These are phyloP conservation scores for Paradoxurus hermaphroditus DNA, from an alignment of 2,113 vertebrate species.

Conservation along the genomic window DNA sequence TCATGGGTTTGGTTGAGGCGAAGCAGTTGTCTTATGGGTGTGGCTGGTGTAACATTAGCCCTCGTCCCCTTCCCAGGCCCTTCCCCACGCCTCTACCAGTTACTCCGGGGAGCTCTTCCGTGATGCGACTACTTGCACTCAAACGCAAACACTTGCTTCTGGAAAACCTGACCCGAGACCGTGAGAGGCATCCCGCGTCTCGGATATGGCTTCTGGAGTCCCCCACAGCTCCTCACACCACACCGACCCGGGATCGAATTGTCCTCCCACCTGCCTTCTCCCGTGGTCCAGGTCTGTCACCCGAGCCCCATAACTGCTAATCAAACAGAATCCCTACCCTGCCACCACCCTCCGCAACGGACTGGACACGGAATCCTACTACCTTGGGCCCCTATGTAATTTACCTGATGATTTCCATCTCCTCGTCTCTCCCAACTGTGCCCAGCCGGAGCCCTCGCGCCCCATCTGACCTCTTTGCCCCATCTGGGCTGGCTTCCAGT, in stretches of 20 bases:
- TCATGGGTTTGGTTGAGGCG: not conserved
- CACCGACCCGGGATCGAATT: not conserved
- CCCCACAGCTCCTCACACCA: not conserved
- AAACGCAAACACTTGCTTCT: not conserved
- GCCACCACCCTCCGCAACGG: not conserved
- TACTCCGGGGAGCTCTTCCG: not conserved
- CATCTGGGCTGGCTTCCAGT: rapidly evolving
- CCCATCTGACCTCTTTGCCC: not conserved
- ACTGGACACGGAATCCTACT: not conserved
- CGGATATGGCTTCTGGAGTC: not conserved
- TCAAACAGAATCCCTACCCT: not conserved
- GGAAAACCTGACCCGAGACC: not conserved
- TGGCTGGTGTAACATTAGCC: not conserved
- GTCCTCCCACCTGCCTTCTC: not conserved
- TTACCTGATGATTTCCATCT: not conserved
- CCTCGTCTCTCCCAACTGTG: not conserved
- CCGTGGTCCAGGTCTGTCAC: not conserved
- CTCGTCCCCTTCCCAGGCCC: not conserved
- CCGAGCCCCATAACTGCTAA: not conserved
- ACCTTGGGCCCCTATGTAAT: too few relatives aligned
- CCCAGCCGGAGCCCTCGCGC: not conserved
- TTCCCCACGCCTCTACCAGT: too few relatives aligned
- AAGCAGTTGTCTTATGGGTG: not conserved
- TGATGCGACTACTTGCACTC: not conserved
- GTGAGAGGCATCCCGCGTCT: not conserved